Evolutionary conservation across 2,888 invertebrate species (phyloP), one percentile per base, ranked within the genome.

Genomic region (Melitaea athalia): DNA sequence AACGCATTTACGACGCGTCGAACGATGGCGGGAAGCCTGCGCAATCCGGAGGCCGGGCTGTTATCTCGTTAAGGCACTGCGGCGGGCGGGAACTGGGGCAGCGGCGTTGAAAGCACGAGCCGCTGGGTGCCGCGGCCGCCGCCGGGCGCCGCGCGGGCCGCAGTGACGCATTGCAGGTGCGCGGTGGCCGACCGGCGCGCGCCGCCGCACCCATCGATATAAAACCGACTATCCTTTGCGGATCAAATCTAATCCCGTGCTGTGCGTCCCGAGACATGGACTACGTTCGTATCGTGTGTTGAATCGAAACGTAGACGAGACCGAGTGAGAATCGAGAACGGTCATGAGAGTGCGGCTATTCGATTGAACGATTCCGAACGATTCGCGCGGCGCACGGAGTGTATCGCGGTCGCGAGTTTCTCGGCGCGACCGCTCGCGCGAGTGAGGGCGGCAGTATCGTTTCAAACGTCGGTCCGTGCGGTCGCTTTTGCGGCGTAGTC

Each of bases 81-180:
- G 81, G 81, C 72, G 70, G 79, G 78, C 70, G 78, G 80, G 69
- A 88, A 85, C 78, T 88, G 86, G 89, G 86, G 82, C 88, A 85
- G 72, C 78, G 77, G 79, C 77, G 78, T 75, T 77, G 84, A 78
- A 80, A 79, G 78, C 73, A 69, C 75, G 74, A 74, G 77, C 73
- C 76, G 72, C 74, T 69, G 75, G 75, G 72, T 71, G 74, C 77
- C 80, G 78, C 78, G 87, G 79, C 76, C 76, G 77, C 76, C 75
- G 78, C 79, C 74, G 77, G 77, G 78, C 78, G 73, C 75, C 76
- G 75, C 77, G 79, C 81, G 79, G 78, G 87, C 89, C 91, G 91
- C 92, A 90, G 88, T 96, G 96, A 95, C 96, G 96, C 96, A 96
- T 96, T 96, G 96, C 96, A 96, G 96, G 96, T 96, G 95, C 95